Base-by-base conservation (phyloP, 2,888 invertebrate species). In the Pseudoips prasinana region DNA sequence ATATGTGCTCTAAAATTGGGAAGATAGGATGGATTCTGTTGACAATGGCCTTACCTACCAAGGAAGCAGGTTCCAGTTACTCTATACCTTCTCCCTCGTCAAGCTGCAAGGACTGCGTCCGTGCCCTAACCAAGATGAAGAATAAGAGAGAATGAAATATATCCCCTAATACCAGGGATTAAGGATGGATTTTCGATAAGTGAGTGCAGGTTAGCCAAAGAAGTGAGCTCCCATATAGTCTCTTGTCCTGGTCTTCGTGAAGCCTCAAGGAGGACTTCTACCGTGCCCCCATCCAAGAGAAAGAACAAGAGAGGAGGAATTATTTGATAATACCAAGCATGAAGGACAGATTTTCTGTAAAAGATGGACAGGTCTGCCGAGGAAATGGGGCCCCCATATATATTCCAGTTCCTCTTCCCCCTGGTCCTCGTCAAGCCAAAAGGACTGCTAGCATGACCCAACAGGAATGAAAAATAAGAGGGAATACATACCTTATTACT, bases 41-140 rank as follows among this genome's bases (percentile, higher is more conserved):
- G 26, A 62, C 51, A 1, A 68, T 76, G 58, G 68, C 68, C 1
- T 52, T 81, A 9, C 67, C 76, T 0, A 78, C 81, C 0, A 87
- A 88, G 18, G 89, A 89, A 6, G 86, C 87, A 0, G 88, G 89
- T 3, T 89, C 89, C 0, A 85, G 85, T 39, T 89, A 89, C 0
- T 88, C 89, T 0, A 89, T 89, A 0, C 88, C 87, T 0, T 89
- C 89, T 46, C 89, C 89, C 0, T 88, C 88, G 0, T 89, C 89
- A 0, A 86, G 87, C 57, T 73, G 89, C 37, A 89, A 89, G 1
- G 88, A 89, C 46, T 65, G 87, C 14, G 86, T 87, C 41, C 78
- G 87, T 17, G 75, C 75, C 0, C 73, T 69, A 0, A 74, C 75
- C 1, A 87, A 83, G 39, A 45, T 40, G 6, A 86, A 86, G 56